Evolutionary conservation across 2,888 invertebrate genomes (phyloP), one percentile per base, ranked within the genome.

Genomic region (Danaus chrysippus): DNA sequence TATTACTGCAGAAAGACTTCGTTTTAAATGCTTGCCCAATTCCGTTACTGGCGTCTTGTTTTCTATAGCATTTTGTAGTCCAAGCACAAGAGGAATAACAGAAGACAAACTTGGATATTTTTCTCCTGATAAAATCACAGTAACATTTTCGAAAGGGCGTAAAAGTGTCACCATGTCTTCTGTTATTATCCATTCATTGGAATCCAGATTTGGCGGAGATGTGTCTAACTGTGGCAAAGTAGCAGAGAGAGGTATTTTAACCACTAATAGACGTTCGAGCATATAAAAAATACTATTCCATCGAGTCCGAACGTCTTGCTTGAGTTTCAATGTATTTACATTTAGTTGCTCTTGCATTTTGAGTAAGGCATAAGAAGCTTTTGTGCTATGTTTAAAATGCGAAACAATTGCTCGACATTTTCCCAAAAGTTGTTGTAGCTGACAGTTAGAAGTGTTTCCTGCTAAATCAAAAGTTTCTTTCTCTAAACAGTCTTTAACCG

Each of bases 241-340:
- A 15, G 68, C 71, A 60, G 65, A 68, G 19, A 71, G 59, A 15
- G 68, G 59, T 19, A 66, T 61, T 70, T 72, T 73, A 17, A 71
- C 59, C 56, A 63, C 23, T 19, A 68, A 53, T 56, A 76, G 52
- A 53, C 73, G 60, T 42, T 72, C 67, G 10, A 73, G 60, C 70
- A 73, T 72, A 54, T 63, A 64, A 56, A 67, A 71, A 52, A 56
- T 70, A 10, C 67, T 69, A 58, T 74, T 73, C 73, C 73, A 73
- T 5, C 74, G 60, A 19, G 74, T 74, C 0, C 46, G 44, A 34
- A 75, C 70, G 55, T 76, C 76, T 69, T 74, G 72, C 63, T 72
- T 72, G 10, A 76, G 64, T 71, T 75, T 73, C 43, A 72, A 64
- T 56, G 9, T 59, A 56, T 58, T 19, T 49, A 68, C 11, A 42